Evolutionary conservation across 1,140 invertebrate species (phyloP), one percentile per base, ranked within the genome.

Genomic region (Achroia grisella): DNA sequence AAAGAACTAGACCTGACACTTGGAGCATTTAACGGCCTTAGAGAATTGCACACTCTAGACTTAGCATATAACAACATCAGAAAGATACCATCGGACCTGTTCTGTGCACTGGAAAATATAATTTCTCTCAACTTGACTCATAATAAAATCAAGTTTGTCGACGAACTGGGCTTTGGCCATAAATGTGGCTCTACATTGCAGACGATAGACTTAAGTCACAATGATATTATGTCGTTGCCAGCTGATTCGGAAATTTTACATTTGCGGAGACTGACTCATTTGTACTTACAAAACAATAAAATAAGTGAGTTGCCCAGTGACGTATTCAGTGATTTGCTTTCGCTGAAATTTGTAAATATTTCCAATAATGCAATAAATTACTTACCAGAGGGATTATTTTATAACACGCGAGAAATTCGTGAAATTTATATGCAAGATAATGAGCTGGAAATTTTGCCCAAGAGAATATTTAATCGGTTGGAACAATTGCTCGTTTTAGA

Each of bases 371-470:
- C 89, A 30, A 74, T 96, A 60, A 89, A 89, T 45, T 89, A 89
- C 10, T 67, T 95, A 69, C 93, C 93, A 4, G 89, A 92, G 41
- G 88, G 88, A 17, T 76, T 94, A 29, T 94, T 95, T 67, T 88
- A 88, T 23, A 89, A 89, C 55, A 90, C 89, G 35, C 88, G 88
- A 49, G 90, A 93, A 59, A 83, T 94, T 23, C 87, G 90, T 1
- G 92, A 94, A 73, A 89, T 94, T 52, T 90, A 94, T 74, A 82
- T 93, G 55, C 89, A 92, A 57, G 88, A 91, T 76, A 94, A 94
- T 67, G 90, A 91, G 44, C 78, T 94, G 49, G 89, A 91, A 55
- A 90, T 91, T 58, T 74, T 94, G 53, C 91, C 92, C 10, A 90
- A 89, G 41, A 90, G 90, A 39, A 76, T 92, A 61, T 90, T 93